Evolutionary conservation across 2,797 vertebrate genomes (phyloP).

Genomic region (Microctenopoma steveboyesi): DNA sequence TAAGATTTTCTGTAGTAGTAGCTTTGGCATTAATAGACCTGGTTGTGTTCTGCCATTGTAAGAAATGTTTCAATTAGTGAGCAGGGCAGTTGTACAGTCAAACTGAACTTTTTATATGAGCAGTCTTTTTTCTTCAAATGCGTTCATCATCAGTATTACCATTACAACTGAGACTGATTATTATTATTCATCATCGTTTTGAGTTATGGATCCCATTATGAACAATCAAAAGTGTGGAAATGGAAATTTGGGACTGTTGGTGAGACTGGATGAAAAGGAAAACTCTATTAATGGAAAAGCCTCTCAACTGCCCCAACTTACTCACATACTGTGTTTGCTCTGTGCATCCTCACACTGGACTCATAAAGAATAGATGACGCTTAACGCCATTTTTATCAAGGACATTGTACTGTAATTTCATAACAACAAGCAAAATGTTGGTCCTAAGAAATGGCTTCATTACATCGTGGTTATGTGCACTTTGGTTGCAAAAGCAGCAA

Average conservation of each 20-base stretch:
- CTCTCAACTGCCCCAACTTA: slow-evolving; percentile 21
- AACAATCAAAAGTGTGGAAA: not conserved
- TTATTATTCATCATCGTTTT: not conserved
- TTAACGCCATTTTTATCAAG: slow-evolving; percentile 70
- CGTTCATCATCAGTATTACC: not conserved
- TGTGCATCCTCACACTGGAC: slow-evolving; percentile 37
- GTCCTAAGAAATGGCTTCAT: slow-evolving; percentile 16
- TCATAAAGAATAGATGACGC: slow-evolving; percentile 70
- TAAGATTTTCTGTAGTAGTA: not conserved
- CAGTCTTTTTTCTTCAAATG: too few relatives aligned
- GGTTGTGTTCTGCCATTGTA: too few relatives aligned
- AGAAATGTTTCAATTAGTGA: not conserved
- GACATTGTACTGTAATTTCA: slow-evolving; percentile 56
- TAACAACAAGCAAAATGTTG: slow-evolving; percentile 42
- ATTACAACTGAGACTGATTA: not conserved
- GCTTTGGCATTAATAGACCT: too few relatives aligned
- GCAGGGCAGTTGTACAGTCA: not conserved
- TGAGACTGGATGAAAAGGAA: not conserved
- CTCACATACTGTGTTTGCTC: slow-evolving; percentile 10
- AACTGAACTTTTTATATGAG: not conserved
- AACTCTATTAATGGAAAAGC: slow-evolving; percentile 18
- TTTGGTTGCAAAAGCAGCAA: slow-evolving; percentile 40
- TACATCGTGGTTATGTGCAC: slow-evolving; percentile 37
- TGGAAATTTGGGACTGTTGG: not conserved
- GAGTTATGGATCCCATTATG: not conserved